These are phyloP conservation scores for Bicyclus anynana DNA, from an alignment of 1,140 invertebrate species.

Conservation along the genomic window DNA sequence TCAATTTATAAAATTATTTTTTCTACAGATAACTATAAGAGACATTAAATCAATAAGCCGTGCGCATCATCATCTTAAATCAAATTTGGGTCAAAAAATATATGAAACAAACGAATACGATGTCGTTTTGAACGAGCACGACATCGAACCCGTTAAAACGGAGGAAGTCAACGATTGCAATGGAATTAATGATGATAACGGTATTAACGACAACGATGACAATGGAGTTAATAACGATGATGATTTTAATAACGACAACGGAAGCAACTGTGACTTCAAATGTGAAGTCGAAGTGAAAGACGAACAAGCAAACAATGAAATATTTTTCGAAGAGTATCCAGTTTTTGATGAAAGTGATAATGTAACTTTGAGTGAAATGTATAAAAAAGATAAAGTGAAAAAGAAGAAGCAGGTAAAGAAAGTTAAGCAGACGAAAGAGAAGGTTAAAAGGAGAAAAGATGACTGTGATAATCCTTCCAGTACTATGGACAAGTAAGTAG, in stretches of 20 bases:
- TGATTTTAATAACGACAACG: slow-evolving; percentile 12
- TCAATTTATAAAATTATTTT: background rate
- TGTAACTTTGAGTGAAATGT: slow-evolving; percentile 51
- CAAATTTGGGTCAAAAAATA: slow-evolving; percentile 21
- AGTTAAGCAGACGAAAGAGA: slow-evolving; percentile 24
- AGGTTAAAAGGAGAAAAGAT: slow-evolving; percentile 12
- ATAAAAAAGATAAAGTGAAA: slow-evolving; percentile 33
- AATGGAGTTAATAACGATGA: slow-evolving; percentile 15
- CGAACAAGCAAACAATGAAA: slow-evolving; percentile 39
- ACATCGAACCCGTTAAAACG: slow-evolving; percentile 13
- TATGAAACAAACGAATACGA: slow-evolving; percentile 32
- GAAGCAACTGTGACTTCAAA: slow-evolving; percentile 14
- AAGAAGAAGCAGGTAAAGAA: slow-evolving; percentile 37
- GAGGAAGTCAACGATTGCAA: slow-evolving; percentile 13
- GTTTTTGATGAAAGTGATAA: slow-evolving; percentile 49
- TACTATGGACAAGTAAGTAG: slow-evolving; percentile 52
- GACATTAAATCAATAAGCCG: slow-evolving; percentile 47
- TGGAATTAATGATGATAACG: slow-evolving; percentile 6
- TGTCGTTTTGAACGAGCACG: slow-evolving; percentile 19
- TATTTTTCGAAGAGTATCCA: slow-evolving; percentile 49
- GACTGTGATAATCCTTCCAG: slow-evolving; percentile 39
- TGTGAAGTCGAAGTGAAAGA: slow-evolving; percentile 37
- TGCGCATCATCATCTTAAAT: slow-evolving; percentile 28
- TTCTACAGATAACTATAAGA: slow-evolving; percentile 43
- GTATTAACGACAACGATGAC: slow-evolving; percentile 9